Base-by-base conservation (phyloP, 2,888 invertebrate species). In the Sphaerophoria taeniata region DNA sequence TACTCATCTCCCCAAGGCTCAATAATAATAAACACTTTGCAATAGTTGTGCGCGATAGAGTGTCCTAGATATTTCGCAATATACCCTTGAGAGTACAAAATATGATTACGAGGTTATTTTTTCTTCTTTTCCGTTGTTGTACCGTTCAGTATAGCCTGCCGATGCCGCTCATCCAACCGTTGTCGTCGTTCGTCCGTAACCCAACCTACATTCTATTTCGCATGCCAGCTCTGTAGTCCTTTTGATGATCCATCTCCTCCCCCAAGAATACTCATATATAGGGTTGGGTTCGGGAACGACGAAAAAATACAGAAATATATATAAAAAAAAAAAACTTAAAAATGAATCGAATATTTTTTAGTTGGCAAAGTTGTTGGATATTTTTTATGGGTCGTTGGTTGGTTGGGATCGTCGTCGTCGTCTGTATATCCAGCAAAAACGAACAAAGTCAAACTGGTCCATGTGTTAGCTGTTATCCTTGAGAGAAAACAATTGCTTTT, bases 1-100 rank as follows among this genome's bases (percentile, higher is more conserved):
- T 55, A 45, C 31, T 58, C 51, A 39, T 43, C 69, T 84, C 84
- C 67, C 84, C 53, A 45, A 71, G 71, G 84, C 71, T 75, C 80
- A 75, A 84, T 84, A 84, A 84, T 84, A 80, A 80, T 80, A 84
- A 84, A 84, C 84, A 84, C 84, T 84, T 84, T 79, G 75, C 80
- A 80, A 80, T 84, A 84, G 80, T 80, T 84, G 72, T 80, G 71
- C 79, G 79, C 74, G 75, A 71, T 80, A 75, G 56, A 53, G 84
- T 84, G 80, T 84, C 80, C 84, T 84, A 75, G 72, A 80, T 84
- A 80, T 75, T 80, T 80, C 80, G 84, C 80, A 80, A 84, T 75
- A 75, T 61, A 80, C 84, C 84, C 75, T 75, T 61, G 84, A 69
- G 84, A 84, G 71, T 61, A 75, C 71, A 33, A 60, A 79, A 84